Conservation (phyloP, 2,113 vertebrate genomes). For the Asarcornis scutulata region DNA sequence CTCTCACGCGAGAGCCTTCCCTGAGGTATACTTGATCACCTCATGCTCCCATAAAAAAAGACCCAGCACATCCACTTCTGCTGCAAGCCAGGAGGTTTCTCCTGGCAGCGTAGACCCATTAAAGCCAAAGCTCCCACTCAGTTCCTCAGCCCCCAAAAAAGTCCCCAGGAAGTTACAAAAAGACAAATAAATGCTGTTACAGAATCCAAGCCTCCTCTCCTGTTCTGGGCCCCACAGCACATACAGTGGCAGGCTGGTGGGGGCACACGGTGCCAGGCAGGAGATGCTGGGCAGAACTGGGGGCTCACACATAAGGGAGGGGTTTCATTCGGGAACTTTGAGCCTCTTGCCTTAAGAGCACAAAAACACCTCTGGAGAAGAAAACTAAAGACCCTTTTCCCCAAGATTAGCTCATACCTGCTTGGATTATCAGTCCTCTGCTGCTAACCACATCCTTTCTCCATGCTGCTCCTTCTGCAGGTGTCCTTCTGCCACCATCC, state of each 20-base stretch:
- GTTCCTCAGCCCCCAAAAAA: neutral
- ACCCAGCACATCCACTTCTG: neutral
- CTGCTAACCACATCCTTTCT: neutral
- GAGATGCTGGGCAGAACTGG: neutral
- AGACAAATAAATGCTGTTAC: neutral
- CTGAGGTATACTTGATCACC: rapidly evolving
- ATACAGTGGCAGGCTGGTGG: neutral
- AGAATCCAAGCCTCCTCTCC: neutral
- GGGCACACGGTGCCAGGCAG: neutral
- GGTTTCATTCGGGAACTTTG: neutral
- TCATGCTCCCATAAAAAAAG: neutral
- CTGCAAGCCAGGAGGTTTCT: neutral
- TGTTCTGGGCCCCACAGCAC: neutral
- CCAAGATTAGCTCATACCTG: neutral
- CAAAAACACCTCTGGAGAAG: neutral
- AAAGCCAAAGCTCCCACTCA: neutral
- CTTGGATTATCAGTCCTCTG: neutral
- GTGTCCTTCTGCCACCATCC: neutral
- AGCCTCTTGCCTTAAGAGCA: neutral
- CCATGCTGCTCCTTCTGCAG: neutral
- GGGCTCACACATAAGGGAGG: neutral
- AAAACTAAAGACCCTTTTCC: neutral
- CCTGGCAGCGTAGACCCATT: neutral
- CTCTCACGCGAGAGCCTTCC: neutral
- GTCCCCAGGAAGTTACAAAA: neutral